Conservation (phyloP, 2,797 vertebrate species). For the Pitangus sulphuratus region DNA sequence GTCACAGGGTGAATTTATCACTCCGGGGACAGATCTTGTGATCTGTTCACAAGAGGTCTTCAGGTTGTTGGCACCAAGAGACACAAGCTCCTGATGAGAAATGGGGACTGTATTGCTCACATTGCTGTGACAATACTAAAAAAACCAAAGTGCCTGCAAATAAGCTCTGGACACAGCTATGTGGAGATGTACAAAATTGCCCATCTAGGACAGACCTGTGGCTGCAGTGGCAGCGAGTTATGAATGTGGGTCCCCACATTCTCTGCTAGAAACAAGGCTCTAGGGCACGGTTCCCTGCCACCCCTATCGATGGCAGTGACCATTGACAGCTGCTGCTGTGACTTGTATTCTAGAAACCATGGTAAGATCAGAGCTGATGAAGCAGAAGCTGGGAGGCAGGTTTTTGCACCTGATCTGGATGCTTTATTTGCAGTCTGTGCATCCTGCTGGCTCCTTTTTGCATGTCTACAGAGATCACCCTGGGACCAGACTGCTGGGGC, state of each 20-base stretch:
- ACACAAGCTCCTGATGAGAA: not conserved
- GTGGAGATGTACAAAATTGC: not conserved
- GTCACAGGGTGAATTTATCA: not conserved
- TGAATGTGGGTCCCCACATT: not conserved
- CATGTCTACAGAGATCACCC: not conserved
- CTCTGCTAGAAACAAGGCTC: not conserved
- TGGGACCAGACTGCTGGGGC: not conserved
- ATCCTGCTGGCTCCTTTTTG: not conserved
- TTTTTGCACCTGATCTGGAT: not conserved
- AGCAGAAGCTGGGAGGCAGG: not conserved
- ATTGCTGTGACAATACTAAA: not conserved
- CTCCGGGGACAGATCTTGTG: not conserved
- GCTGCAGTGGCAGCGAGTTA: accelerated
- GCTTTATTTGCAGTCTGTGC: not conserved
- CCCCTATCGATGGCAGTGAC: not conserved
- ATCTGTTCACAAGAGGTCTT: not conserved
- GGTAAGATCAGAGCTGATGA: not conserved
- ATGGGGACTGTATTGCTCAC: not conserved
- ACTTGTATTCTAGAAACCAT: not conserved
- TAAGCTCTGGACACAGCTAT: not conserved
- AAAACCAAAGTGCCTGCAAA: not conserved
- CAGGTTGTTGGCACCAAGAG: not conserved
- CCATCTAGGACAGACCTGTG: not conserved
- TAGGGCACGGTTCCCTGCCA: not conserved
- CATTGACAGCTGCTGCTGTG: not conserved